These are phyloP conservation scores for Azemiops feae DNA, from an alignment of 2,113 vertebrate genomes.

Conservation along the genomic window DNA sequence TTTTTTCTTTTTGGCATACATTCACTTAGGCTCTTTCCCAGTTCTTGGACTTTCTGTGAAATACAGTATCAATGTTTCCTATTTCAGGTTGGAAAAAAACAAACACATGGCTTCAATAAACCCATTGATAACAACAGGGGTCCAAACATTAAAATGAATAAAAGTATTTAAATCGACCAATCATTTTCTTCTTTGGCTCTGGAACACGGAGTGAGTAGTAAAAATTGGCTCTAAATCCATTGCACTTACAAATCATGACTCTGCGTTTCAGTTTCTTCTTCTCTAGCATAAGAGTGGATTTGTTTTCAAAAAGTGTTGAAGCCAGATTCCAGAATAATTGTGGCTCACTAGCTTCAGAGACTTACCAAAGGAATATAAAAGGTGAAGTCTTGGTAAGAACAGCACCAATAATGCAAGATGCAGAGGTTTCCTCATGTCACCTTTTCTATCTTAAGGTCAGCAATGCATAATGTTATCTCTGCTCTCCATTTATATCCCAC, in stretches of 20 bases:
- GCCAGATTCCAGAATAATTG: background rate
- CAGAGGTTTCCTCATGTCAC: background rate
- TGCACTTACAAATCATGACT: background rate
- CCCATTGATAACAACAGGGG: background rate
- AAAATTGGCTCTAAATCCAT: background rate
- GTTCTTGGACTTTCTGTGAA: background rate
- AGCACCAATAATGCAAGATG: background rate
- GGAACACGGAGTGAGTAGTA: background rate
- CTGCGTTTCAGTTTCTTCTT: background rate
- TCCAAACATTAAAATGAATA: background rate
- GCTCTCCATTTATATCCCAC: background rate
- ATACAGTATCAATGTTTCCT: background rate
- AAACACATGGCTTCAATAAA: background rate
- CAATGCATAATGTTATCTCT: background rate
- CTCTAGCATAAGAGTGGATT: background rate
- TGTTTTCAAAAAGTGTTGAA: background rate
- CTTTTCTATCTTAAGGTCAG: background rate
- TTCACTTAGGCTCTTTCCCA: background rate
- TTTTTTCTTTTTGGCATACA: background rate
- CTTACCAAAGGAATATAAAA: background rate
- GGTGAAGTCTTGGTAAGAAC: background rate
- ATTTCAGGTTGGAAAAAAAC: background rate
- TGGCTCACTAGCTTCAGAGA: background rate
- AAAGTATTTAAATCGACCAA: background rate
- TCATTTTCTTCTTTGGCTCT: background rate